Conservation (phyloP, 2,797 vertebrate genomes). For the Sarcoramphus papa region DNA sequence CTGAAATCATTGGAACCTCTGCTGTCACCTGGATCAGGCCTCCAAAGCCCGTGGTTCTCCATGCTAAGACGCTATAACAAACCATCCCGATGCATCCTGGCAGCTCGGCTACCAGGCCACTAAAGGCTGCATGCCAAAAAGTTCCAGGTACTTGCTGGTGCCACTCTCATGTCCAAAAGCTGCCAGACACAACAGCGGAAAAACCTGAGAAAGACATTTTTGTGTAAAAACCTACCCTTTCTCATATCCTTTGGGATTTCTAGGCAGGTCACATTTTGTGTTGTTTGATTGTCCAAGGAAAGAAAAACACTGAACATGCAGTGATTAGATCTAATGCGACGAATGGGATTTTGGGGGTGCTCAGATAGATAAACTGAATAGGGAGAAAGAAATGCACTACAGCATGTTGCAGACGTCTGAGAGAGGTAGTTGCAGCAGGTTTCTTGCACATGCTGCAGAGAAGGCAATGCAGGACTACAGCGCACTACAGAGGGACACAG, state of each 20-base stretch:
- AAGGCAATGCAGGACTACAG: not conserved
- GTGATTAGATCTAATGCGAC: not conserved
- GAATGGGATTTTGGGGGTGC: not conserved
- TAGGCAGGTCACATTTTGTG: not conserved
- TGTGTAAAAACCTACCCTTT: not conserved
- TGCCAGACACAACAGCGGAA: not conserved
- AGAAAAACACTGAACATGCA: not conserved
- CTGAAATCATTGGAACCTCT: not conserved
- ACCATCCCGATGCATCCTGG: not conserved
- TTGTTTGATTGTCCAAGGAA: not conserved
- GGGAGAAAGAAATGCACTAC: not conserved
- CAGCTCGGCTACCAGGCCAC: not conserved
- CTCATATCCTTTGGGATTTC: not conserved
- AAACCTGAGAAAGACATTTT: not conserved
- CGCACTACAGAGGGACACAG: not conserved
- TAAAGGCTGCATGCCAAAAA: not conserved
- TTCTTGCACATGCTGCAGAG: not conserved
- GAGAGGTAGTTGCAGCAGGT: not conserved
- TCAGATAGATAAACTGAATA: not conserved
- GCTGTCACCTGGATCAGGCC: not conserved
- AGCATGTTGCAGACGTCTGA: accelerated
- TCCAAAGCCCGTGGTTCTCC: not conserved
- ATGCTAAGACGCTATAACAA: not conserved
- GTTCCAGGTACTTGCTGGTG: not conserved
- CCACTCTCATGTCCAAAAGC: not conserved